Evolutionary conservation across 2,797 vertebrate species (phyloP).

Genomic region (Coracias cyanogaster): DNA sequence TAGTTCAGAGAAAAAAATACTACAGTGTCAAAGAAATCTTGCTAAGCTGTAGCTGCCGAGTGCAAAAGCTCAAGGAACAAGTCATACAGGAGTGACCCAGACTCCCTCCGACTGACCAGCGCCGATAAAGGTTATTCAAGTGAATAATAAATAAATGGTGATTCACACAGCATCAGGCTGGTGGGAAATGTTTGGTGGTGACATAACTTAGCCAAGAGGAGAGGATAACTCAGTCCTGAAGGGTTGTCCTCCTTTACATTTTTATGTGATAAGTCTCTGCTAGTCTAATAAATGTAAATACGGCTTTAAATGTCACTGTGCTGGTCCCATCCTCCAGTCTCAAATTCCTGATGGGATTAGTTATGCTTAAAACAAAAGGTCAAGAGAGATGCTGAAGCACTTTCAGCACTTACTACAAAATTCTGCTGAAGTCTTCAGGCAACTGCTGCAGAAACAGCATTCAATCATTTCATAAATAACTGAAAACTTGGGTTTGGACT

Average conservation of each 20-base stretch:
- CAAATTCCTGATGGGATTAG: background rate
- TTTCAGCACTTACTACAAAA: background rate
- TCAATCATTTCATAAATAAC: background rate
- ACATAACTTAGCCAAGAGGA: background rate
- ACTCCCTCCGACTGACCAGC: background rate
- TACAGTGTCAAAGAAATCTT: background rate
- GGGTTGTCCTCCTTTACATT: background rate
- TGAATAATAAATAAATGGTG: background rate
- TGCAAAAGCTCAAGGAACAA: background rate
- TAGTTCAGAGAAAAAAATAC: background rate
- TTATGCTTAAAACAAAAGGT: background rate
- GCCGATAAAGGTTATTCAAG: background rate
- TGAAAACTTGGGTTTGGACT: background rate
- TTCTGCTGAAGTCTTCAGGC: background rate
- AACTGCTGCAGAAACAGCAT: background rate
- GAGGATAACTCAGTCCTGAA: background rate
- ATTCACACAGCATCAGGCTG: constrained; percentile 7
- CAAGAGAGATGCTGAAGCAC: background rate
- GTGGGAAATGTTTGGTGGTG: constrained; percentile 24
- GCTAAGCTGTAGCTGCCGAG: background rate
- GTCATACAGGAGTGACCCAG: background rate
- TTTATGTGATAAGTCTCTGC: background rate
- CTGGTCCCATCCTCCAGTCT: background rate
- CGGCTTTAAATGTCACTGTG: background rate
- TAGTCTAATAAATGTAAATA: background rate